A percentile compares a stretch with the other conserved stretches of the same genome.
Evolutionary conservation across 2,888 invertebrate species (phyloP).

Genomic region (Noctuana brunneofusca): DNA sequence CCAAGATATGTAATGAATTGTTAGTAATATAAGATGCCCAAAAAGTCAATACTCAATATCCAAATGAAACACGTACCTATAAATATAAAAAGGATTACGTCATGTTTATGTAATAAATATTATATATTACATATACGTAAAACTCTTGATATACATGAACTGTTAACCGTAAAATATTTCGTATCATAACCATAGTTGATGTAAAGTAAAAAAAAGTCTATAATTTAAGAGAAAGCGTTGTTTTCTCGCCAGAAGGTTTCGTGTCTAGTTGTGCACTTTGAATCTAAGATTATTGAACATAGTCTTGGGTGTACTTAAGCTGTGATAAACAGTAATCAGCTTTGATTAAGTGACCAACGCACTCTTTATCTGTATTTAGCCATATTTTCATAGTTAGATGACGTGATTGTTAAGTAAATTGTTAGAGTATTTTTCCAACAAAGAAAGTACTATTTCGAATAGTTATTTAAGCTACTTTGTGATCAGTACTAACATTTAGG

Average conservation of each 20-base stretch:
- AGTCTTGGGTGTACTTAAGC: neutral
- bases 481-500: too few species aligned
- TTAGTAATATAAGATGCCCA: too few species aligned
- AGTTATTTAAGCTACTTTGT: too few species aligned
- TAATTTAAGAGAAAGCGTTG: constrained; percentile 17
- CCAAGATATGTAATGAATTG: too few species aligned
- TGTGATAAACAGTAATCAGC: constrained; percentile 9
- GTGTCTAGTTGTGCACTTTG: neutral
- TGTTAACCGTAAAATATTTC: neutral
- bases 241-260: constrained; percentile 27
- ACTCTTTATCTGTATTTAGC: neutral
- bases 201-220: constrained; percentile 3
- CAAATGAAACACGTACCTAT: too few species aligned
- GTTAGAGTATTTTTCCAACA: too few species aligned
- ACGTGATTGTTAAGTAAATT: neutral
- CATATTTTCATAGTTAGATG: neutral
- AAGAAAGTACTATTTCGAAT: too few species aligned
- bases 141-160: neutral
- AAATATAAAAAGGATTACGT: too few species aligned
- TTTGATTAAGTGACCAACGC: neutral
- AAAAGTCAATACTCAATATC: too few species aligned
- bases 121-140: too few species aligned
- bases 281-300: constrained; percentile 7
- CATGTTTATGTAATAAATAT: neutral
- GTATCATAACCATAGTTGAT: neutral